Evolutionary conservation across 2,113 vertebrate genomes (phyloP), one percentile per base, ranked within the genome.

Genomic region (human): DNA sequence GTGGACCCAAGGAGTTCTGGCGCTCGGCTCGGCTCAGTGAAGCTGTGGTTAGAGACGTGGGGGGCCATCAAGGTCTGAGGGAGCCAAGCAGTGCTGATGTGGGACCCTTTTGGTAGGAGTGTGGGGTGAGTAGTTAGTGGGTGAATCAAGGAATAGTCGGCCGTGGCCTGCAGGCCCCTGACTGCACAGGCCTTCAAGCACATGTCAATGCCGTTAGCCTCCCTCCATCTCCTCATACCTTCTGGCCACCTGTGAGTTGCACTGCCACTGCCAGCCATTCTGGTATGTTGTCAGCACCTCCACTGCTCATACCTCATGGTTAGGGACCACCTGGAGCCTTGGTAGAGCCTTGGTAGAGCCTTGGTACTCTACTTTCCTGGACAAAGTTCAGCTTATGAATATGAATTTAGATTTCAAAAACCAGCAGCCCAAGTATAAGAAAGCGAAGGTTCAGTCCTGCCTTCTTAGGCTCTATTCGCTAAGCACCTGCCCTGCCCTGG

Each of bases 41-140:
- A 40, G 9, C 66, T 59, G 23, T 68, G 64, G 17, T 27, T 72
- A 6, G 50, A 95, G 57, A 38, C 14, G 16, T 40, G 22, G 45
- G 14, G 32, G 22, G 0, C n/a, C 32, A 6, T 32, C 20, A 76
- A 40, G 16, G 48, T 76, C n/a, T 38, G 52, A 59, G 8, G 73
- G 75, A 86, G 38, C 68, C 50, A 40, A 50, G 59, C 64, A 35
- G 6, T 17, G 35, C 52, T 73, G 59, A 40, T 38, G 2, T 43
- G 32, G 76, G 48, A 23, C 40, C 12, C 17, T 2, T 0, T 1
- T 16, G 17, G 35, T 2, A 7, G 23, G 59, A 35, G 7, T 52
- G 6, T 1, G 50, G 20, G 1, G 1, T 59, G 0, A 48, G 10
- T 9, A 2, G 9, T 5, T 5, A 3, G 1, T 10, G 43, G 35